A percentile compares a stretch with the other conserved stretches of the same genome.
Conservation (phyloP, 2,797 vertebrate genomes). For the Rhinatrema bivittatum region DNA sequence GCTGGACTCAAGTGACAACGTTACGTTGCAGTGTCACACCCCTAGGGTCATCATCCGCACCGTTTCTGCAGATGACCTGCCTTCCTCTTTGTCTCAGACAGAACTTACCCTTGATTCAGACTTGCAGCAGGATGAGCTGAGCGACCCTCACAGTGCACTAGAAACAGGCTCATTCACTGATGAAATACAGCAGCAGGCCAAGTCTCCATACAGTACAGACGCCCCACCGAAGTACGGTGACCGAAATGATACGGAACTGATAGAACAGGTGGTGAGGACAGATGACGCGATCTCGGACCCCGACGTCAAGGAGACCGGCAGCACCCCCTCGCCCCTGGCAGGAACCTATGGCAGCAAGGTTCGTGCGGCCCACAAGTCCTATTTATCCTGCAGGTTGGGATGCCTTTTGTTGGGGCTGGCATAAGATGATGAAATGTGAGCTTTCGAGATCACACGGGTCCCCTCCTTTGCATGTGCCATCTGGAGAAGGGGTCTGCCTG, state of each 20-base stretch:
- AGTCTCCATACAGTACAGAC: constrained; percentile 43
- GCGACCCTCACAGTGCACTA: constrained; percentile 46
- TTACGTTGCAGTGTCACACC: constrained; percentile 76
- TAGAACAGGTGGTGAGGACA: constrained; percentile 54
- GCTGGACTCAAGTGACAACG: constrained; percentile 69
- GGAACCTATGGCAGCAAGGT: constrained; percentile 70
- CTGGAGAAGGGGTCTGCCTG: no score
- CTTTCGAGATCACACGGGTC: no score
- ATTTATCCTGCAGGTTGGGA: no score
- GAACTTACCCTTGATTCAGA: constrained; percentile 66
- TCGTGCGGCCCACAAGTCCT: constrained; percentile 15
- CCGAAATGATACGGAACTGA: constrained; percentile 52
- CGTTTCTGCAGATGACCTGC: constrained; percentile 73
- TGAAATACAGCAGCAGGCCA: constrained; percentile 46
- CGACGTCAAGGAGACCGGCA: constrained; percentile 48
- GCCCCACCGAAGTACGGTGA: constrained; percentile 48
- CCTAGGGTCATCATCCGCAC: constrained; percentile 95
- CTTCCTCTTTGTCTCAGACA: constrained; percentile 70
- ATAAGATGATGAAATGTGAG: no score
- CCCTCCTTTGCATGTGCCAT: no score
- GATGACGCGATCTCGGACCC: constrained; percentile 38
- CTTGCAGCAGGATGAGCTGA: constrained; percentile 50
- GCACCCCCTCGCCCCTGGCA: constrained; percentile 56
- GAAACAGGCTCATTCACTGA: constrained; percentile 55
- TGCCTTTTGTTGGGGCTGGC: no score